Conservation (phyloP, 2,888 invertebrate species). For the Spatulosminthurus flaviceps region DNA sequence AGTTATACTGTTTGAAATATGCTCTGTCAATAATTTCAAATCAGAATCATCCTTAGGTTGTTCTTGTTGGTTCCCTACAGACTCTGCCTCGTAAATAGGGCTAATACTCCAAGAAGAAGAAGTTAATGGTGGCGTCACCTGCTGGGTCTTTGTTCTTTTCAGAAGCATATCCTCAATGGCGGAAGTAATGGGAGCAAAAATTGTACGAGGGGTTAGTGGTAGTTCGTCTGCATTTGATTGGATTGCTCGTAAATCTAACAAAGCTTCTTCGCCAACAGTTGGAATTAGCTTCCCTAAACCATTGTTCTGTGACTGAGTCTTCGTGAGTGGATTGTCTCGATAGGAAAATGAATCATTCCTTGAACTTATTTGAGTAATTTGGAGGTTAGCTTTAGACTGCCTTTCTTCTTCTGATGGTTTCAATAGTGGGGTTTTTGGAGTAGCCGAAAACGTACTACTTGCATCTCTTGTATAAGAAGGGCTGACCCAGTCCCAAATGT, state of each 20-base stretch:
- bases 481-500: slow-evolving; percentile 42
- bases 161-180: not conserved
- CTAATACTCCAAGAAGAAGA: slow-evolving; percentile 32
- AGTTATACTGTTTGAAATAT: no score
- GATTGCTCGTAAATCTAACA: not conserved
- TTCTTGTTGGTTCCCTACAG: not conserved
- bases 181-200: not conserved
- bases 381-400: not conserved
- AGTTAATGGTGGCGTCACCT: not conserved
- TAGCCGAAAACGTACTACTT: not conserved
- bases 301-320: no score
- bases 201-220: not conserved
- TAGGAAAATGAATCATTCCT: no score
- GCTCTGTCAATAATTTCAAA: no score
- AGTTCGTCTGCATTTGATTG: not conserved
- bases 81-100: slow-evolving; percentile 12
- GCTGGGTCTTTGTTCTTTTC: not conserved
- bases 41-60: no score
- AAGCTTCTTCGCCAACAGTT: no score
- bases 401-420: no score
- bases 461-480: slow-evolving; percentile 3
- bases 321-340: no score
- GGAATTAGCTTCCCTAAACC: no score
- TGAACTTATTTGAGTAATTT: no score
- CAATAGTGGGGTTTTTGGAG: not conserved